These are phyloP conservation scores for Sphaerophoria rueppellii DNA, from an alignment of 2,888 invertebrate species.

Conservation along the genomic window DNA sequence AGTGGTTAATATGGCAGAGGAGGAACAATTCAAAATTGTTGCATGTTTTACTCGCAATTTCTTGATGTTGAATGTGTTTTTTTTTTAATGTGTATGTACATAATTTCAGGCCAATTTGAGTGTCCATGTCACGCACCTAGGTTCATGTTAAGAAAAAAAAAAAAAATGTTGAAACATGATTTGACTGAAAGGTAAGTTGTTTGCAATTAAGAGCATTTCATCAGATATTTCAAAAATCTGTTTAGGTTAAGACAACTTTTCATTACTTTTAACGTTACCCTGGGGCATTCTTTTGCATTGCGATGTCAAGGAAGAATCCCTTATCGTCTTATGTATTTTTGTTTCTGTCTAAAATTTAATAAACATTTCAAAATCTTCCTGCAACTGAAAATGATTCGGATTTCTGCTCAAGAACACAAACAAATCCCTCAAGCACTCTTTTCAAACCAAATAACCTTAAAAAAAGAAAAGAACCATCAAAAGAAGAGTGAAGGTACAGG, in stretches of 20 bases:
- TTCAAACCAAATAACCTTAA: conserved; percentile 9
- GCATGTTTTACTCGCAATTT: background rate
- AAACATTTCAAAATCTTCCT: conserved; percentile 13
- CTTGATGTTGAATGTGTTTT: background rate
- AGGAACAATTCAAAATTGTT: conserved; percentile 23
- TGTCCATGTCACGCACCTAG: too few species aligned
- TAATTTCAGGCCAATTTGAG: too few species aligned
- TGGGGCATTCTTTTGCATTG: too few species aligned
- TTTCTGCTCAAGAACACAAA: conserved; percentile 23
- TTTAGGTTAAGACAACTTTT: too few species aligned
- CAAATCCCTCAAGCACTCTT: conserved; percentile 34
- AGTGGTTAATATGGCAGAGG: conserved; percentile 67
- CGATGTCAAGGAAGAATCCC: too few species aligned
- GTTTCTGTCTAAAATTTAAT: conserved; percentile 23
- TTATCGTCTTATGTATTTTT: background rate
- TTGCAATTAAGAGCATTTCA: too few species aligned
- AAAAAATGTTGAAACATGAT: too few species aligned
- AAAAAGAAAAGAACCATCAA: conserved; percentile 12
- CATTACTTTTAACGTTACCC: too few species aligned
- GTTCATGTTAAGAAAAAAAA: too few species aligned
- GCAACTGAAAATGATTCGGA: conserved; percentile 14
- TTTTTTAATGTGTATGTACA: background rate
- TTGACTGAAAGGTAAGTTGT: too few species aligned
- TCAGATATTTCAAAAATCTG: too few species aligned
- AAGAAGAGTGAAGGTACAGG: background rate